These are phyloP conservation scores for Dromococcyx pavoninus DNA, from an alignment of 2,797 vertebrate species.

Conservation along the genomic window DNA sequence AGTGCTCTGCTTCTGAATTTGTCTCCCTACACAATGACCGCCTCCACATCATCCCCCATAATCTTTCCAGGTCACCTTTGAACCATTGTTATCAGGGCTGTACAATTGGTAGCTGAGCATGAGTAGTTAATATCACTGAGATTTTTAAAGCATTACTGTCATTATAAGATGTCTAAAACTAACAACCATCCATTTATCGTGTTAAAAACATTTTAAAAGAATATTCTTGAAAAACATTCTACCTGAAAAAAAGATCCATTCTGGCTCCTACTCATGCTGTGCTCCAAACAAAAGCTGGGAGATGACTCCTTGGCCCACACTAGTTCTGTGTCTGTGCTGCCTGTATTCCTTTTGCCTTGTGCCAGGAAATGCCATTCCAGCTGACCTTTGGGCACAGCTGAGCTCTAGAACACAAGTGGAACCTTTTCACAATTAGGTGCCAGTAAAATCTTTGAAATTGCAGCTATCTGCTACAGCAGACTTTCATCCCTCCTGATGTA, in stretches of 20 bases:
- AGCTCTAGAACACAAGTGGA: not conserved
- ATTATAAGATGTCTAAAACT: not conserved
- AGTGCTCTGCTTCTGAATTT: conserved; percentile 16
- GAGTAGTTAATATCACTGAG: rapidly evolving
- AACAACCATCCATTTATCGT: not conserved
- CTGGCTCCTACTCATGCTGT: not conserved
- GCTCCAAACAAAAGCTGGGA: not conserved
- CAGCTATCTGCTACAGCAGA: not conserved
- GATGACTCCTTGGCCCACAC: not conserved
- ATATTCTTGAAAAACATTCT: not conserved
- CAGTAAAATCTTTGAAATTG: not conserved
- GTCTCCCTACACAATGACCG: not conserved
- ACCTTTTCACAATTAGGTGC: not conserved
- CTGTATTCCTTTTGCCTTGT: not conserved
- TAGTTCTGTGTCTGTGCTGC: rapidly evolving
- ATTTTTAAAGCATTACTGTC: not conserved
- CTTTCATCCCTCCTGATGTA: not conserved
- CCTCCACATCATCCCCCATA: not conserved
- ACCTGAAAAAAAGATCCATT: conserved; percentile 21
- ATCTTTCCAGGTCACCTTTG: not conserved
- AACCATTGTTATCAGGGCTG: not conserved
- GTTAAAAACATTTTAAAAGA: not conserved
- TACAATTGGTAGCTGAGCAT: not conserved
- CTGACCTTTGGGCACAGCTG: not conserved
- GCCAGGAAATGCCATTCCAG: not conserved